phyloP scores from a whole-genome alignment of 2,888 invertebrate genomes.

The Erebia palarica region DNA sequence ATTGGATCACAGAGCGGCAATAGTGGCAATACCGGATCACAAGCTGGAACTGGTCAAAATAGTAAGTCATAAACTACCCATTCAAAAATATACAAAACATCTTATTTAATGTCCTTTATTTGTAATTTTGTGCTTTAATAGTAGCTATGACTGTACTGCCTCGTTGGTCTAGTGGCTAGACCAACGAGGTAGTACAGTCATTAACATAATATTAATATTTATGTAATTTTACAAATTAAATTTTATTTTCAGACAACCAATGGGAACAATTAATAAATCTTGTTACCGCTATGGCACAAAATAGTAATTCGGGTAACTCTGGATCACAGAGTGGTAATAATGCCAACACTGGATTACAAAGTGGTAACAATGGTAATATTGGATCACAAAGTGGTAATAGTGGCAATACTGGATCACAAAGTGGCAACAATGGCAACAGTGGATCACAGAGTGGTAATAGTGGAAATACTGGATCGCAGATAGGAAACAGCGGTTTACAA shows the following conservation, averaged over 20 bases:
- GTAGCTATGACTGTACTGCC: too few relatives aligned
- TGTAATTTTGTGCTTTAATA: too few relatives aligned
- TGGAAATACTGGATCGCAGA: not conserved
- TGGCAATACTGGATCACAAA: not conserved
- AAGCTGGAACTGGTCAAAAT: not conserved
- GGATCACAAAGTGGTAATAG: not conserved
- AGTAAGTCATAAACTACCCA: too few relatives aligned
- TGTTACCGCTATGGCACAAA: not conserved
- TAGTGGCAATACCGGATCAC: not conserved
- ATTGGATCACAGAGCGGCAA: not conserved
- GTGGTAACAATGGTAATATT: not conserved
- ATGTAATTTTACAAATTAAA: too few relatives aligned
- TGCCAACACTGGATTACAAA: not conserved
- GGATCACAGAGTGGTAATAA: constrained; percentile 3
- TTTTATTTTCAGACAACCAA: too few relatives aligned
- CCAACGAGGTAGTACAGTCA: too few relatives aligned
- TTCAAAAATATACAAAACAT: too few relatives aligned
- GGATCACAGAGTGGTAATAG: not conserved
- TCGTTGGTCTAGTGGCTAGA: too few relatives aligned
- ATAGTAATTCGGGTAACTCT: not conserved
- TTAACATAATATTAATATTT: too few relatives aligned
- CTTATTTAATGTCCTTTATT: too few relatives aligned
- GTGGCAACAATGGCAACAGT: not conserved
- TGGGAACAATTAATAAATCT: too few relatives aligned
- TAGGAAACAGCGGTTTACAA: not conserved